These are phyloP conservation scores for Endomychus coccineus DNA, from an alignment of 2,888 invertebrate genomes.

Conservation along the genomic window DNA sequence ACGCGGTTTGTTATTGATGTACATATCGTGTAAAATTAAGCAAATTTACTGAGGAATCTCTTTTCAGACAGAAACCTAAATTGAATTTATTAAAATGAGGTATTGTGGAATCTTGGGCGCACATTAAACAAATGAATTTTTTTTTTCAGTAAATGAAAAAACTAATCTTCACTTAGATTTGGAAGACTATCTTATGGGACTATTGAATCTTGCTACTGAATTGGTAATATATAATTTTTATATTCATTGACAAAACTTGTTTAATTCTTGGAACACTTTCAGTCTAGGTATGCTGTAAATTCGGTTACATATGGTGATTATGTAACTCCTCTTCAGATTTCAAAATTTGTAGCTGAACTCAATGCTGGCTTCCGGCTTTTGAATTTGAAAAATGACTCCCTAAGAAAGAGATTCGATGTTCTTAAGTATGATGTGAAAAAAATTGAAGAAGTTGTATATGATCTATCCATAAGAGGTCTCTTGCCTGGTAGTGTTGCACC, in stretches of 20 bases:
- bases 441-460: constrained; percentile 87
- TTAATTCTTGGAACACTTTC: constrained; percentile 16
- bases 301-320: constrained; percentile 81
- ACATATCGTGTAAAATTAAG: too few relatives aligned
- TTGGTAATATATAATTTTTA: constrained; percentile 50
- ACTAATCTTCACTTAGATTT: constrained; percentile 85
- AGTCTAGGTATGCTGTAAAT: constrained; percentile 76
- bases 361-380: constrained; percentile 84
- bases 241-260: constrained; percentile 1
- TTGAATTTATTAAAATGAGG: too few relatives aligned
- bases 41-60: too few relatives aligned
- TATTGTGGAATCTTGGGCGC: too few relatives aligned
- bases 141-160: constrained; percentile 57
- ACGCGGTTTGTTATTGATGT: too few relatives aligned
- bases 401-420: constrained; percentile 80
- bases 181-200: constrained; percentile 83
- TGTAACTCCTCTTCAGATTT: constrained; percentile 70
- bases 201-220: constrained; percentile 76
- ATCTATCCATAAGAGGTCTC: constrained; percentile 74
- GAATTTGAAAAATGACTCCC: constrained; percentile 82
- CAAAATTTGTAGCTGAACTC: constrained; percentile 76
- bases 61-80: too few relatives aligned
- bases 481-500: too few relatives aligned
- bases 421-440: constrained; percentile 90
- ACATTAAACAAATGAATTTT: neutral